Evolutionary conservation across 2,113 vertebrate species (phyloP).

Genomic region (Synodontis membranacea): DNA sequence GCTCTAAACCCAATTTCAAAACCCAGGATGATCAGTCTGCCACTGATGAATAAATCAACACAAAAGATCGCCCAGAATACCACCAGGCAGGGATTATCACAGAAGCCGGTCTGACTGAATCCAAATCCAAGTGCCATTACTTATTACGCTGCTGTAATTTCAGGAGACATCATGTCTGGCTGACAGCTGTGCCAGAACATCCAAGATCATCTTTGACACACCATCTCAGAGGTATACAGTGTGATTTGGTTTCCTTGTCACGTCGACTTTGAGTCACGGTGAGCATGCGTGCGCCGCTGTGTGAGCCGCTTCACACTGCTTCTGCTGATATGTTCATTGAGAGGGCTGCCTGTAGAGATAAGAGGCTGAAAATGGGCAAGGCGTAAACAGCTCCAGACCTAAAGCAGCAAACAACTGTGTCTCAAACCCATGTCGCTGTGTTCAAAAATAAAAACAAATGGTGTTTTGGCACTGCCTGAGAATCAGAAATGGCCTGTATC

Average conservation of each 20-base stretch:
- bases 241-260: constrained; percentile 53
- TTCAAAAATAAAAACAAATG: constrained; percentile 17
- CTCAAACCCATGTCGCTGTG: constrained; percentile 5
- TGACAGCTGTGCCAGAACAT: constrained; percentile 43
- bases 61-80: constrained; percentile 8
- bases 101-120: constrained; percentile 1
- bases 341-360: constrained; percentile 53
- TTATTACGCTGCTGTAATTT: constrained; percentile 37
- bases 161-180: constrained; percentile 34
- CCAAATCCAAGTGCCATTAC: constrained; percentile 33
- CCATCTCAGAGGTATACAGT: constrained; percentile 36
- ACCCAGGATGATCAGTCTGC: background rate
- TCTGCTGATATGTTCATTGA: constrained; percentile 53
- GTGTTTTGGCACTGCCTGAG: background rate
- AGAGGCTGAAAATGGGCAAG: constrained; percentile 44
- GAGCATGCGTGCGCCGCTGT: constrained; percentile 37
- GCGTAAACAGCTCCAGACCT: constrained; percentile 37
- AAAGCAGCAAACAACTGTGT: constrained; percentile 17
- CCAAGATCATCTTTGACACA: constrained; percentile 46
- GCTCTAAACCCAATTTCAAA: constrained; percentile 13
- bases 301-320: constrained; percentile 42
- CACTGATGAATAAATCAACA: background rate
- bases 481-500: constrained; percentile 1
- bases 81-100: constrained; percentile 9
- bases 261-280: constrained; percentile 48